Conservation (phyloP, 1,140 invertebrate genomes). For the Camponotus vicinus region DNA sequence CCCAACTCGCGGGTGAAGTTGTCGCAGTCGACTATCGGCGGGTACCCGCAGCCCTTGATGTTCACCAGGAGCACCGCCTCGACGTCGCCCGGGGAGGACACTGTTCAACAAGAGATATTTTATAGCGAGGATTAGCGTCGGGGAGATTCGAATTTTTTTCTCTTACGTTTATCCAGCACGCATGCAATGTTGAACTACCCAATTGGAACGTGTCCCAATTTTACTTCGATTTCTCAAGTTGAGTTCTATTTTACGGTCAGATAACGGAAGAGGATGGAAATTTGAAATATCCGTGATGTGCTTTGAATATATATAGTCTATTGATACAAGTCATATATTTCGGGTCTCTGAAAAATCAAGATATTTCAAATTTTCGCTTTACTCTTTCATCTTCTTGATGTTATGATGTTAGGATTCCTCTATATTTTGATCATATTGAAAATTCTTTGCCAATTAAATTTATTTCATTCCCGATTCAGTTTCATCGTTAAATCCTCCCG, state of each 20-base stretch:
- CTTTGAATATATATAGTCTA: not conserved
- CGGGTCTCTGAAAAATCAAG: not conserved
- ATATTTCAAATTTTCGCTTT: not conserved
- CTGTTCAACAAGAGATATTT: constrained; percentile 55
- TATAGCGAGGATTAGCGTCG: constrained; percentile 14
- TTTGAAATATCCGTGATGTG: not conserved
- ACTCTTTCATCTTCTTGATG: not conserved
- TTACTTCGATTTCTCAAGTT: constrained; percentile 36
- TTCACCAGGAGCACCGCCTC: constrained; percentile 92
- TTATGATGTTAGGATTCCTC: not conserved
- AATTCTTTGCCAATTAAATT: not conserved
- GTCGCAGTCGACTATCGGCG: constrained; percentile 93
- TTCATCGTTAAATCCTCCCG: not conserved
- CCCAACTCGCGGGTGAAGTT: constrained; percentile 93
- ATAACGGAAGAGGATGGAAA: not conserved
- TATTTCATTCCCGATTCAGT: not conserved
- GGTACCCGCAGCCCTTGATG: constrained; percentile 96
- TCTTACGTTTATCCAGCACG: not conserved
- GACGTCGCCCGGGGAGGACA: constrained; percentile 80
- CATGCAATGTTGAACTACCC: constrained; percentile 46
- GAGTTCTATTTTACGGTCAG: constrained; percentile 40
- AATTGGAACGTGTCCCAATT: constrained; percentile 38
- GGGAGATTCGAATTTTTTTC: constrained; percentile 4
- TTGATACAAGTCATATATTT: not conserved
- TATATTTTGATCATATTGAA: not conserved